phyloP scores from a whole-genome alignment of 2,888 invertebrate species.

The Chrysolina haemoptera region DNA sequence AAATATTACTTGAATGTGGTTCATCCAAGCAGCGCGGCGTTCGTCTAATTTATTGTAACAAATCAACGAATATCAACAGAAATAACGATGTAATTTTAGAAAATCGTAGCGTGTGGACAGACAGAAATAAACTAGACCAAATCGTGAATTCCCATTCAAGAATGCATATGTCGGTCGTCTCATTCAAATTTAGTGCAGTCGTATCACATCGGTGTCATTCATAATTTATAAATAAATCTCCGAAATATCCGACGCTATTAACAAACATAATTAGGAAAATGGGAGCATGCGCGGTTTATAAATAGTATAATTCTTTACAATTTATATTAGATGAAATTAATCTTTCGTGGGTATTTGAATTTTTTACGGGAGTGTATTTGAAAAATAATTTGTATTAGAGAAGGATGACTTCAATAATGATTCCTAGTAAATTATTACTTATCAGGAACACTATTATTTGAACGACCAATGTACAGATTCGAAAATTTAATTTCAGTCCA shows the following conservation, averaged over 20 bases:
- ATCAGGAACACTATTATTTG: too few relatives aligned
- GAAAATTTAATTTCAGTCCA: too few relatives aligned
- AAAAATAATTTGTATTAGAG: too few relatives aligned
- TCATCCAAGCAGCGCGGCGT: neutral
- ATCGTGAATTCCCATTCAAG: conserved; percentile 5
- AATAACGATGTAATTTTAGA: conserved; percentile 15
- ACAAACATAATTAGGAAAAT: neutral
- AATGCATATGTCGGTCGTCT: neutral
- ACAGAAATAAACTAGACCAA: conserved; percentile 16
- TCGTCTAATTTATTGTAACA: neutral
- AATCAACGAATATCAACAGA: neutral
- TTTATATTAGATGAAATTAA: too few relatives aligned
- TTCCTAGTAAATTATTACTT: too few relatives aligned
- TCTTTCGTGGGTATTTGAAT: too few relatives aligned
- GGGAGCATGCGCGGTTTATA: neutral
- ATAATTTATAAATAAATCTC: conserved; percentile 1
- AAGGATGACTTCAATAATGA: too few relatives aligned
- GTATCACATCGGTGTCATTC: conserved; percentile 16
- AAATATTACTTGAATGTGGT: neutral
- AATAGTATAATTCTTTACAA: neutral
- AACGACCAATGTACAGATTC: too few relatives aligned
- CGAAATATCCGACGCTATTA: neutral
- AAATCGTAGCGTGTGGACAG: conserved; percentile 15
- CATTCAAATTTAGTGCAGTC: conserved; percentile 13
- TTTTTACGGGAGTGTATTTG: too few relatives aligned